A percentile compares a stretch with the other conserved stretches of the same genome.
These are phyloP conservation scores for Hemicordylus capensis DNA, from an alignment of 2,113 vertebrate genomes.

Conservation along the genomic window DNA sequence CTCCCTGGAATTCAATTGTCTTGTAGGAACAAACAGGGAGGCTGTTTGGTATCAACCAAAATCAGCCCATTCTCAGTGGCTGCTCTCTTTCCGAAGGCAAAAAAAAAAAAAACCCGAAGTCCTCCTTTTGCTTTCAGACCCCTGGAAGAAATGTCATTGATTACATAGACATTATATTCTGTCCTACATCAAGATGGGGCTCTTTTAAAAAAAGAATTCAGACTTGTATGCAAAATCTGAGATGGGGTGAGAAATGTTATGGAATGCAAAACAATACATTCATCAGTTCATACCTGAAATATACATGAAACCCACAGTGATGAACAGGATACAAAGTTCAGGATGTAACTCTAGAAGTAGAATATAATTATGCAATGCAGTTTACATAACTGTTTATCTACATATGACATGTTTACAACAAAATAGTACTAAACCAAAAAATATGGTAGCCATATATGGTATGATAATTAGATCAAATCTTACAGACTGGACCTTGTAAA, in stretches of 20 bases:
- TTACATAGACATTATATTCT: neutral
- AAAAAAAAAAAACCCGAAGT: neutral
- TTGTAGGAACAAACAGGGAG: neutral
- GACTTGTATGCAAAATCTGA: neutral
- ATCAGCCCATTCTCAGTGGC: fast-evolving
- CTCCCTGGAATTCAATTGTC: neutral
- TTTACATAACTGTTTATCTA: neutral
- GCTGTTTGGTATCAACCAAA: neutral
- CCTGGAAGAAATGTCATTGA: fast-evolving
- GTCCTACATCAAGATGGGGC: neutral
- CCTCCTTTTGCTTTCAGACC: fast-evolving
- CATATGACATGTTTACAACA: neutral
- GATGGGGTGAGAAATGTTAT: neutral
- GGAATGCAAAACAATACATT: fast-evolving
- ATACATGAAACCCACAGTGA: neutral
- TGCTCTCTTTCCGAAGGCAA: neutral
- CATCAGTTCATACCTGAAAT: neutral
- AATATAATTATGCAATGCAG: too few relatives aligned
- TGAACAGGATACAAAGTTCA: neutral
- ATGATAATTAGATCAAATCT: neutral
- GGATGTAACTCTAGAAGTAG: neutral
- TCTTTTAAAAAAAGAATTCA: neutral
- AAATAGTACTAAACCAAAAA: neutral
- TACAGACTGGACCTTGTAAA: neutral
- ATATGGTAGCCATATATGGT: neutral